Evolutionary conservation across 2,888 invertebrate species (phyloP).

Genomic region (Toxonevra muliebris): DNA sequence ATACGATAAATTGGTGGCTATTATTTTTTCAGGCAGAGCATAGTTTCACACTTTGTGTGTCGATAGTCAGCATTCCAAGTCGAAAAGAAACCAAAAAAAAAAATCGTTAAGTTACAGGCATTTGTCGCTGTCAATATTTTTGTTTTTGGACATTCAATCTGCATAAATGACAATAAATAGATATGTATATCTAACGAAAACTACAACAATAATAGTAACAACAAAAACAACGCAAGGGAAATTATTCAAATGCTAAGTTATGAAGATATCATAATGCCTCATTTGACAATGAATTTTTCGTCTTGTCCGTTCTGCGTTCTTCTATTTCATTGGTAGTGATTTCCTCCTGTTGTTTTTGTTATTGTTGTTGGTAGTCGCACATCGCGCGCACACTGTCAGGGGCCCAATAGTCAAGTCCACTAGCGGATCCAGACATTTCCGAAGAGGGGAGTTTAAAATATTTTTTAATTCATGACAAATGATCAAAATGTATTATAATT

Average conservation of each 20-base stretch:
- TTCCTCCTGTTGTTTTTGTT: slow-evolving; percentile 46
- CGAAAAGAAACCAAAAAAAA: slow-evolving; percentile 9
- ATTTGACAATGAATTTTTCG: slow-evolving; percentile 29
- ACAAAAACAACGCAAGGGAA: slow-evolving; percentile 34
- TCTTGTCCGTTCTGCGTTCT: neutral
- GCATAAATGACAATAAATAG: slow-evolving; percentile 7
- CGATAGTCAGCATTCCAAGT: neutral
- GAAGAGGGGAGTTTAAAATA: too few relatives aligned
- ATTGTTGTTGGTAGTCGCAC: slow-evolving; percentile 20
- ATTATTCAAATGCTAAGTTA: slow-evolving; percentile 57
- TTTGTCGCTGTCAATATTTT: slow-evolving; percentile 57
- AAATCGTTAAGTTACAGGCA: slow-evolving; percentile 39
- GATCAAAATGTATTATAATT: neutral
- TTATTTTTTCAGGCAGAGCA: neutral
- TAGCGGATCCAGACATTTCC: neutral
- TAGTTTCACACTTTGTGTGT: slow-evolving; percentile 6
- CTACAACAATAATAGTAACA: neutral
- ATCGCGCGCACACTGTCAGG: slow-evolving; percentile 34
- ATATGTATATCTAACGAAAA: neutral
- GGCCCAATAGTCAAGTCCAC: slow-evolving; percentile 23
- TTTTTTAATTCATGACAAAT: neutral
- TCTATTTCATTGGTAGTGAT: slow-evolving; percentile 36
- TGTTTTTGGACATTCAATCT: slow-evolving; percentile 11
- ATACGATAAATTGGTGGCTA: too few relatives aligned
- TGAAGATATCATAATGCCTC: slow-evolving; percentile 59